A percentile compares a stretch with the other conserved stretches of the same genome.
Conservation (phyloP, 2,113 vertebrate species). For the Pteropus alecto region DNA sequence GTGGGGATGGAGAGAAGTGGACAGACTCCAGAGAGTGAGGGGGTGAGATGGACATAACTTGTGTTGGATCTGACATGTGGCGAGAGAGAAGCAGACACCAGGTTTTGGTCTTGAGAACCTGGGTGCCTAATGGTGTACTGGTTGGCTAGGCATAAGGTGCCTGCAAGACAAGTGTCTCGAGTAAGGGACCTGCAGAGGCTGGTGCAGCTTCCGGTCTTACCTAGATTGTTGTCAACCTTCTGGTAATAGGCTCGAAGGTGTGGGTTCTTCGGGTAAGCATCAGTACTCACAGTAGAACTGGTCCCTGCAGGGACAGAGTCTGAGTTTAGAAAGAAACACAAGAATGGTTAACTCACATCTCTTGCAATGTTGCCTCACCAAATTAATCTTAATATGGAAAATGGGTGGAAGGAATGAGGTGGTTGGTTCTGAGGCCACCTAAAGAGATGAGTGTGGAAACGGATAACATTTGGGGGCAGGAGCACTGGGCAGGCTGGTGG, state of each 20-base stretch:
- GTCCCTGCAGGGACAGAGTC: constrained; percentile 59
- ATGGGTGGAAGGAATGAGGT: background rate
- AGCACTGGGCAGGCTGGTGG: background rate
- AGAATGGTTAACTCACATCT: background rate
- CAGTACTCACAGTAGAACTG: constrained; percentile 73
- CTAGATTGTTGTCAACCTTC: constrained; percentile 93
- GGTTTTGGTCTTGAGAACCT: background rate
- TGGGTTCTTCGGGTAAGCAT: constrained; percentile 85
- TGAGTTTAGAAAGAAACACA: constrained; percentile 48
- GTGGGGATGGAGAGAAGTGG: background rate
- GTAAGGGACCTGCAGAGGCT: background rate
- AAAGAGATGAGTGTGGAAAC: background rate
- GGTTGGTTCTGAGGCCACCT: background rate
- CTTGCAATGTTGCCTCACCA: background rate
- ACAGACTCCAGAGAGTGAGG: background rate
- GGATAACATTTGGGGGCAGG: background rate
- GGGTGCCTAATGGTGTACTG: background rate
- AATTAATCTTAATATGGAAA: background rate
- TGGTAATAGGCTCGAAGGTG: constrained; percentile 89
- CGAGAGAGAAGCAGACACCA: background rate
- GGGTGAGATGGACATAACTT: background rate
- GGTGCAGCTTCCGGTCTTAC: constrained; percentile 76
- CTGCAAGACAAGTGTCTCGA: background rate
- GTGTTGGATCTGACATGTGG: background rate
- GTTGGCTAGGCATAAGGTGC: rapidly evolving